Evolutionary conservation across 2,888 invertebrate genomes (phyloP).

Genomic region (Lagria hirta): DNA sequence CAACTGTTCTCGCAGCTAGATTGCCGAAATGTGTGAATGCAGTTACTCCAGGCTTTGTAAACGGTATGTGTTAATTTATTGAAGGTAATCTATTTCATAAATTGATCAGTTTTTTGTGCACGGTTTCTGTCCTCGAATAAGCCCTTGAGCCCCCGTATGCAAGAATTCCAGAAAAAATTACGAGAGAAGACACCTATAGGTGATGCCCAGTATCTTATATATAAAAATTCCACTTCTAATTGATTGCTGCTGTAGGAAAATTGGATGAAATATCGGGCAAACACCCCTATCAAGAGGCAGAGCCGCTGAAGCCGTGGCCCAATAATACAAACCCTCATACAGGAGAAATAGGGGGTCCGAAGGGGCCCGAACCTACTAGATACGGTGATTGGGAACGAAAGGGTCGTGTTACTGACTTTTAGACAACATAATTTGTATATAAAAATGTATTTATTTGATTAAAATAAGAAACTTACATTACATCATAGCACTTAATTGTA

Average conservation of each 20-base stretch:
- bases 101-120: no score
- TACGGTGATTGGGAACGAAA: conserved; percentile 99
- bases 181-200: conserved; percentile 64
- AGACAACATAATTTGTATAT: conserved; percentile 33
- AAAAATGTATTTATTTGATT: conserved; percentile 22
- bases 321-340: conserved; percentile 87
- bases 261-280: conserved; percentile 73
- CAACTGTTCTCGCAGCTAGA: no score
- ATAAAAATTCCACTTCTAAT: no score
- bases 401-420: conserved; percentile 95
- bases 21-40: no score
- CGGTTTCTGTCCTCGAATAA: no score
- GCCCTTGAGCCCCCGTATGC: conserved; percentile 58
- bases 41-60: no score
- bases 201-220: no score
- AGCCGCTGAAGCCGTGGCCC: conserved; percentile 82
- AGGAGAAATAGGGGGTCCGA: conserved; percentile 93
- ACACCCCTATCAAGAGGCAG: conserved; percentile 77
- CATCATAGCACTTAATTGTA: conserved; percentile 15
- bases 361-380: conserved; percentile 97
- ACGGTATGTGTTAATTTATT: no score
- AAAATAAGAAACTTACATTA: conserved; percentile 20
- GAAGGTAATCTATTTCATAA: no score
- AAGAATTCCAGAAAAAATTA: conserved; percentile 75
- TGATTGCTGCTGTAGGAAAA: no score